A percentile compares a stretch with the other conserved stretches of the same genome.
These are phyloP conservation scores for Actias luna DNA, from an alignment of 2,888 invertebrate genomes.

Conservation along the genomic window DNA sequence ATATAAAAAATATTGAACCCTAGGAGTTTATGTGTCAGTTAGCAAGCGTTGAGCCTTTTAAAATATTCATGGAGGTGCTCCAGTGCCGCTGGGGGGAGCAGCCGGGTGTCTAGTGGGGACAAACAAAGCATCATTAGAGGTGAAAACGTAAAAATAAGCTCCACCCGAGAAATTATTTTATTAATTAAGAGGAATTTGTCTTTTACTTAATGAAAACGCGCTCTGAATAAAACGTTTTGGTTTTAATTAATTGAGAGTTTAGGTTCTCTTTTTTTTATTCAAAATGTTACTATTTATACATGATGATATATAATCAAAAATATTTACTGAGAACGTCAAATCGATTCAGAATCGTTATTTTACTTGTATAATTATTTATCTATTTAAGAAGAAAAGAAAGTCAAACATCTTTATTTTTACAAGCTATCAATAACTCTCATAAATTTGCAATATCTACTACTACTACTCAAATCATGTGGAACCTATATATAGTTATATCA, in stretches of 20 bases:
- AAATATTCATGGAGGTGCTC: constrained; percentile 47
- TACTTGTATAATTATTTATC: too few relatives aligned
- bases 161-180: constrained; percentile 48
- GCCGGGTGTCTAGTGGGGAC: constrained; percentile 22
- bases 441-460: too few relatives aligned
- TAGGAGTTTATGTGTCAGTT: constrained; percentile 41
- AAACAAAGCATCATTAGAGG: constrained; percentile 51
- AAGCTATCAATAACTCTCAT: too few relatives aligned
- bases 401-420: too few relatives aligned
- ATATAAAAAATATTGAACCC: constrained; percentile 19
- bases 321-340: constrained; percentile 4
- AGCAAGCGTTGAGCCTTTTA: constrained; percentile 41
- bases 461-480: too few relatives aligned
- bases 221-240: constrained; percentile 47
- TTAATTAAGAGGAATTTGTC: constrained; percentile 59
- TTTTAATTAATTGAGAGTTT: constrained; percentile 49
- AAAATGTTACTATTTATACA: neutral
- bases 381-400: too few relatives aligned
- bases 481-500: too few relatives aligned
- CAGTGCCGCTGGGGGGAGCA: constrained; percentile 5
- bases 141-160: constrained; percentile 42
- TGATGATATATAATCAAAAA: neutral
- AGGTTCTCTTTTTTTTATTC: constrained; percentile 24
- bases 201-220: constrained; percentile 54
- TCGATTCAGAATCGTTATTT: too few relatives aligned